Evolutionary conservation across 2,797 vertebrate species (phyloP).

Genomic region (Heliangelus exortis): DNA sequence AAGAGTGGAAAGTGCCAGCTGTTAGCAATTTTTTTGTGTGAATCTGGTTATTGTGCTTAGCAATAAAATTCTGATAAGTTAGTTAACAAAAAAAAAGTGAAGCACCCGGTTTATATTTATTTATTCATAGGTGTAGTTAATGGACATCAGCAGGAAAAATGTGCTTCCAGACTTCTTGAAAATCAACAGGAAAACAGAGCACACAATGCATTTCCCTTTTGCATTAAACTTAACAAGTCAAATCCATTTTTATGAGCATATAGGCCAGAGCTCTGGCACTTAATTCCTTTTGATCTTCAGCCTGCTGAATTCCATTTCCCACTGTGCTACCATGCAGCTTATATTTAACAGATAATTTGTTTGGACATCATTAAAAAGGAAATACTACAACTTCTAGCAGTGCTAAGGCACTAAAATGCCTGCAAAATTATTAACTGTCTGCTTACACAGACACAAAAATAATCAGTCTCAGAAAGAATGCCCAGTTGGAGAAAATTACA

Average conservation of each 20-base stretch:
- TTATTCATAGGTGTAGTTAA: conserved; percentile 66
- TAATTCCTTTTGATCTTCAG: conserved; percentile 69
- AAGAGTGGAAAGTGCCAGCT: not conserved
- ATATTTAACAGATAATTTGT: conserved; percentile 70
- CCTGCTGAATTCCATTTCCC: conserved; percentile 57
- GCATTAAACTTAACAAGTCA: conserved; percentile 71
- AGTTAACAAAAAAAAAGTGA: not conserved
- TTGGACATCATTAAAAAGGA: conserved; percentile 68
- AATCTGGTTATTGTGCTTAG: not conserved
- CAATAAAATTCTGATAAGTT: conserved; percentile 39
- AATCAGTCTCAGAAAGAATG: not conserved
- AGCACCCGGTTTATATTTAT: conserved; percentile 67
- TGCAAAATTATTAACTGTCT: not conserved
- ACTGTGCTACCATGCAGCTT: conserved; percentile 49
- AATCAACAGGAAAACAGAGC: conserved; percentile 32
- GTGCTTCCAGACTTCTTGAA: conserved; percentile 16
- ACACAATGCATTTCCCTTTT: conserved; percentile 46
- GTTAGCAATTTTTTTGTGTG: not conserved
- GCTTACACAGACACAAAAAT: not conserved
- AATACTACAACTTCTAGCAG: not conserved
- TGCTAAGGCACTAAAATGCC: not conserved
- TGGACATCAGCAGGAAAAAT: conserved; percentile 42
- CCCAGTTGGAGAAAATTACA: not conserved
- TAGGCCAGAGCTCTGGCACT: conserved; percentile 35
- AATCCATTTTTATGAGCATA: conserved; percentile 67